Base-by-base conservation (phyloP, 2,888 invertebrate genomes). In the Ectemnius cavifrons region DNA sequence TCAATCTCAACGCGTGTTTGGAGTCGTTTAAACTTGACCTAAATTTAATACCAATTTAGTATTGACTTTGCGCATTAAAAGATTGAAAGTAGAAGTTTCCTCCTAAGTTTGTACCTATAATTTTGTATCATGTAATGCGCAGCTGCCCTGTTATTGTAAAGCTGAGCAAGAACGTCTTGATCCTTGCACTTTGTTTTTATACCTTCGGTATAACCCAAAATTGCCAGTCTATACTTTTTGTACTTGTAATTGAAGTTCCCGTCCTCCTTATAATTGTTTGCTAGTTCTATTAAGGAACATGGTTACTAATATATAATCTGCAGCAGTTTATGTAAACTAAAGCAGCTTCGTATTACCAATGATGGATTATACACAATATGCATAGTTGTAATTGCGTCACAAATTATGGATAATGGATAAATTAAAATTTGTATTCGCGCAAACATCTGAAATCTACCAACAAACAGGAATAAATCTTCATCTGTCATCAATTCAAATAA, bases 181-280 rank as follows among this genome's bases (percentile, higher is more conserved):
- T 95, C 92, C 0, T 92, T 91, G 89, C 96, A 96, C 85, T 95
- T 95, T 2, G 94, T 92, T 90, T 95, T 96, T 56, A 99, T 94
- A 0, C 97, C 99, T 91, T 98, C 97, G 0, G 97, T 97, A 89
- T 98, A 98, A 67, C 95, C 95, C 67, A 95, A 91, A 75, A 98
- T 94, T 0, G 98, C 97, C 89, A 97, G 92, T 77, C 97, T 93
- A 88, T 98, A 99, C 88, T 99, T 98, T 89, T 97, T 98, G 87
- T 96, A 94, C 88, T 98, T 97, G 90, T 98, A 98, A 91, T 98
- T 97, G 82, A 96, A 96, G 90, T 98, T 98, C 0, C 99, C 99
- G 92, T 99, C 99, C 70, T 97, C 97, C 90, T 98, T 99, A 89
- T 98, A 98, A 80, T 94, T 96, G 0, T 92, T 92, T 0, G 99